These are phyloP conservation scores for Sebastes kiyomatsui DNA, from an alignment of 2,797 vertebrate species.

Conservation along the genomic window DNA sequence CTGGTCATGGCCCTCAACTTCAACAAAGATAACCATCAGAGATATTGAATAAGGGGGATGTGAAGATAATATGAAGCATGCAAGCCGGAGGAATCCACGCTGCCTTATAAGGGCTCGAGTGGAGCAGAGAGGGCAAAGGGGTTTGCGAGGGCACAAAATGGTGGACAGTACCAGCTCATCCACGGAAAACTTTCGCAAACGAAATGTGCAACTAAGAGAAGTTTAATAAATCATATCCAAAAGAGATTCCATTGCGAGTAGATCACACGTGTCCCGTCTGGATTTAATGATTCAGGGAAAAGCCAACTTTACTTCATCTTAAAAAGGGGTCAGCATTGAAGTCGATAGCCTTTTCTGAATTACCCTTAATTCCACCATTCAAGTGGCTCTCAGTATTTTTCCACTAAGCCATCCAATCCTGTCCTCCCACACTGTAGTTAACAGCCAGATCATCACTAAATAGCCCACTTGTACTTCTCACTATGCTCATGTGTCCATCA, in stretches of 20 bases:
- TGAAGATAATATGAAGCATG: conserved; percentile 73
- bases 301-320: conserved; percentile 43
- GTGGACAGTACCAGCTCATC: conserved; percentile 47
- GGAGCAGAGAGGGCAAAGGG: conserved; percentile 41
- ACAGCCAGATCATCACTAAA: conserved; percentile 39
- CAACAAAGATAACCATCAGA: conserved; percentile 74
- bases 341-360: conserved; percentile 45
- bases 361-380: conserved; percentile 50
- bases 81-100: conserved; percentile 60
- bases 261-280: conserved; percentile 31
- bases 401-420: conserved; percentile 52
- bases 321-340: conserved; percentile 3
- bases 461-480: conserved; percentile 55
- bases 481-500: conserved; percentile 70
- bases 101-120: conserved; percentile 71
- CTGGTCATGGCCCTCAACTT: conserved; percentile 64
- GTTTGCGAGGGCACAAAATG: conserved; percentile 51
- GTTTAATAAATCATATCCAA: conserved; percentile 41
- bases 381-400: conserved; percentile 57
- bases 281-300: conserved; percentile 40
- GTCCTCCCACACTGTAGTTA: conserved; percentile 29
- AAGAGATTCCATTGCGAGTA: conserved; percentile 39
- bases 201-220: conserved; percentile 29
- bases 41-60: conserved; percentile 73
- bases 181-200: conserved; percentile 14